These are phyloP conservation scores for Actinemys pallida DNA, from an alignment of 2,113 vertebrate genomes.

Conservation along the genomic window DNA sequence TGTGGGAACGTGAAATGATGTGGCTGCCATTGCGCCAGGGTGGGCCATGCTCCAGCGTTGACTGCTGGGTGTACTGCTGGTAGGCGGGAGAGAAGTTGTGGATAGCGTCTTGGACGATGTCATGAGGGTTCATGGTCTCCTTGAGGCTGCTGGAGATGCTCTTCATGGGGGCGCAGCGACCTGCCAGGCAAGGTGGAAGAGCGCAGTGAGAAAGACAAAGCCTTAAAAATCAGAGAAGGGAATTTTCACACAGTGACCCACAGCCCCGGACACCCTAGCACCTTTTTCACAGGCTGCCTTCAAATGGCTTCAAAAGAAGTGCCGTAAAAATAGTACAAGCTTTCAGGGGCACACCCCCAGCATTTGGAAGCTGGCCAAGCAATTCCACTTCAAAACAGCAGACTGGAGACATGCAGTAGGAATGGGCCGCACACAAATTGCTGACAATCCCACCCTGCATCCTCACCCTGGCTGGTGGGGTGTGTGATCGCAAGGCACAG, in stretches of 20 bases:
- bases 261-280: background rate
- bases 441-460: background rate
- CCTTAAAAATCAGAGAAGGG: background rate
- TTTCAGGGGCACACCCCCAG: background rate
- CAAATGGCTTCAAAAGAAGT: constrained; percentile 6
- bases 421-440: background rate
- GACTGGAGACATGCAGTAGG: background rate
- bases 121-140: constrained; percentile 95
- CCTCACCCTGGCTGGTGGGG: background rate
- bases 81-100: constrained; percentile 98
- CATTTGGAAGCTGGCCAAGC: background rate
- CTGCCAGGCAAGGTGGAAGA: constrained; percentile 64
- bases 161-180: constrained; percentile 96
- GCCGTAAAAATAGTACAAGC: background rate
- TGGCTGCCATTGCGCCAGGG: constrained; percentile 80
- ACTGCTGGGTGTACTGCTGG: constrained; percentile 98
- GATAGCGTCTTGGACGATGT: constrained; percentile 96
- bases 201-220: background rate
- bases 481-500: background rate
- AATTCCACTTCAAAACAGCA: background rate
- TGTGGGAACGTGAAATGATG: constrained; percentile 88
- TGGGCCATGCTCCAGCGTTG: constrained; percentile 87
- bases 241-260: background rate
- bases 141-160: constrained; percentile 98
- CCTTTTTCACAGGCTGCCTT: background rate